Conservation (phyloP, 2,113 vertebrate genomes). For the Cyprinodon tularosa region DNA sequence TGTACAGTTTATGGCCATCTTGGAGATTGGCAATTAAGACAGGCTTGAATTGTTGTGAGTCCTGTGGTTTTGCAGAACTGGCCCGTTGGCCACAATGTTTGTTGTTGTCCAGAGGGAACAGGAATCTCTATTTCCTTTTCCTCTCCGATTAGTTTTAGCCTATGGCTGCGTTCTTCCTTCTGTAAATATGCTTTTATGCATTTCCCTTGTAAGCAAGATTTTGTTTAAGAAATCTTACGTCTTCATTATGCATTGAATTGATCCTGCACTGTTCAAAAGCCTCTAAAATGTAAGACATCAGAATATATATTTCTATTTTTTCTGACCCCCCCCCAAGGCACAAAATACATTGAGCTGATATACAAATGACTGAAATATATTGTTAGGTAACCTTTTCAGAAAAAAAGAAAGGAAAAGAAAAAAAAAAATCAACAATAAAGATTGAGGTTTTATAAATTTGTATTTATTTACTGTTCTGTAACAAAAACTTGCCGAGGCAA, state of each 20-base stretch:
- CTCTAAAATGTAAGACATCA: slow-evolving; percentile 70
- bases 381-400: slow-evolving; percentile 52
- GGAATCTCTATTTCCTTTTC: slow-evolving; percentile 48
- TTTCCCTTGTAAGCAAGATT: slow-evolving; percentile 87
- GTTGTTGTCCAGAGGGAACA: slow-evolving; percentile 66
- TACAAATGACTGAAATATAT: slow-evolving; percentile 65
- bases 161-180: slow-evolving; percentile 75
- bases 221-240: slow-evolving; percentile 98
- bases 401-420: slow-evolving; percentile 35
- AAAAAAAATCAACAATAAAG: slow-evolving; percentile 51
- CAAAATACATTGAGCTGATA: slow-evolving; percentile 65
- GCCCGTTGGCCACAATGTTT: slow-evolving; percentile 69
- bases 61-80: slow-evolving; percentile 69
- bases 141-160: slow-evolving; percentile 77
- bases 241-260: slow-evolving; percentile 80
- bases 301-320: slow-evolving; percentile 75
- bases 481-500: slow-evolving; percentile 45
- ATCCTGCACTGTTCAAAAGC: slow-evolving; percentile 67
- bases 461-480: slow-evolving; percentile 73
- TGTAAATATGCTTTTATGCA: slow-evolving; percentile 84
- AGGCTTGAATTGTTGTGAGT: slow-evolving; percentile 55
- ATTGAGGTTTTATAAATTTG: slow-evolving; percentile 66
- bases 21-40: slow-evolving; percentile 64
- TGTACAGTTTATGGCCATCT: slow-evolving; percentile 67
- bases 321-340: slow-evolving; percentile 72